These are phyloP conservation scores for Lapara coniferarum DNA, from an alignment of 2,888 invertebrate species.

Conservation along the genomic window DNA sequence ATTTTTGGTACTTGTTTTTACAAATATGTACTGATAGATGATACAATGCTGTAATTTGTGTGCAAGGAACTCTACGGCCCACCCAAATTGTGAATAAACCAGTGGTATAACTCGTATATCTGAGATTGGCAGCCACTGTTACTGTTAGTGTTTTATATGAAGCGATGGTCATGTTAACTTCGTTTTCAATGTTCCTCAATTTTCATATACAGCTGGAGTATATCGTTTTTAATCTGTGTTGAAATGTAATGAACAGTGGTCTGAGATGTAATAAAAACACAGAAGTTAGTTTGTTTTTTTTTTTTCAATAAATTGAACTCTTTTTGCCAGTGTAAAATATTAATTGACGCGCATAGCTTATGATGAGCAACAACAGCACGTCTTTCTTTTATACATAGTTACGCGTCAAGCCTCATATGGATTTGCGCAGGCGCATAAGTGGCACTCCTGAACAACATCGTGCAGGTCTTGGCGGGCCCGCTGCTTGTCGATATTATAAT, in stretches of 20 bases:
- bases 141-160: not conserved
- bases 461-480: no score
- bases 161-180: slow-evolving; percentile 2
- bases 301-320: no score
- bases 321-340: no score
- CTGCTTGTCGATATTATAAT: no score
- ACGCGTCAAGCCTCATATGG: no score
- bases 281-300: not conserved
- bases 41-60: not conserved
- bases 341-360: no score
- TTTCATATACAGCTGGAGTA: not conserved
- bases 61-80: slow-evolving; percentile 6
- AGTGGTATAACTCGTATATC: slow-evolving; percentile 8
- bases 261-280: not conserved
- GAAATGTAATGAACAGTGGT: not conserved
- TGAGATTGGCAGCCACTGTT: not conserved
- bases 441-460: no score
- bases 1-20: slow-evolving; percentile 24
- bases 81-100: slow-evolving; percentile 9
- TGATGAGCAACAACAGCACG: no score
- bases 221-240: not conserved
- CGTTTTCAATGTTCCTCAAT: not conserved
- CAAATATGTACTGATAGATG: slow-evolving; percentile 10
- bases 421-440: no score
- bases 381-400: no score